Base-by-base conservation (phyloP, 2,888 invertebrate genomes). In the Drosophila kambysellisi region DNA sequence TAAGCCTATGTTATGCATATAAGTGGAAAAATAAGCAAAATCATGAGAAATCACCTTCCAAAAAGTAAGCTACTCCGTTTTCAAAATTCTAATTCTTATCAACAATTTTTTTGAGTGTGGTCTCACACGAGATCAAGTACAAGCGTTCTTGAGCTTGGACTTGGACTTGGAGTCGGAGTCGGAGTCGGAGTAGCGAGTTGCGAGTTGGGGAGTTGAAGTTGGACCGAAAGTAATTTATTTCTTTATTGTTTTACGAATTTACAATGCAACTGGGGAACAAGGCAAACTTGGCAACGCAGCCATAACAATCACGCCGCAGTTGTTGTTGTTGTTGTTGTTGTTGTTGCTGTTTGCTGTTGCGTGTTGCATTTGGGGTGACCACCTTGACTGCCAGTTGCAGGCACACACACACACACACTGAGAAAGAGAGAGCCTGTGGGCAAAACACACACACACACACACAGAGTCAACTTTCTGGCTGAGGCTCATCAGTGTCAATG, bases 191-290 rank as follows among this genome's bases (percentile, higher is more conserved):
- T 48, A 50, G 32, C 20, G 29, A 61, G 54, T 57, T 54, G 52
- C 59, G 30, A 52, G 52, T 52, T 52, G 50, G 50, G 50, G 50
- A 50, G 57, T 50, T 72, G 70, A 73, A 78, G 57, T 78, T 72
- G 71, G 79, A 81, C 87, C 91, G 91, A 91, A 92, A 92, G 92
- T 92, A 92, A 92, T 92, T 92, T 92, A 92, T 92, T 92, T 92
- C 92, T 92, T 92, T 92, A 92, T 92, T 92, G 92, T 92, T 92
- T 92, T 91, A 91, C 88, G 88, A 88, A 88, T 88, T 88, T 88
- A 89, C 88, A 88, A 88, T 88, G 88, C 88, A 88, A 88, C 88
- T 88, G 88, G 80, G 81, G 83, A 89, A 84, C 89, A 89, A 87
- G 80, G 83, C 82, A 71, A 70, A 75, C 73, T 67, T 67, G 74